Percentiles rank a stretch among this genome's conserved stretches.
Conservation (phyloP, 2,888 invertebrate species). For the Tiphia femorata region DNA sequence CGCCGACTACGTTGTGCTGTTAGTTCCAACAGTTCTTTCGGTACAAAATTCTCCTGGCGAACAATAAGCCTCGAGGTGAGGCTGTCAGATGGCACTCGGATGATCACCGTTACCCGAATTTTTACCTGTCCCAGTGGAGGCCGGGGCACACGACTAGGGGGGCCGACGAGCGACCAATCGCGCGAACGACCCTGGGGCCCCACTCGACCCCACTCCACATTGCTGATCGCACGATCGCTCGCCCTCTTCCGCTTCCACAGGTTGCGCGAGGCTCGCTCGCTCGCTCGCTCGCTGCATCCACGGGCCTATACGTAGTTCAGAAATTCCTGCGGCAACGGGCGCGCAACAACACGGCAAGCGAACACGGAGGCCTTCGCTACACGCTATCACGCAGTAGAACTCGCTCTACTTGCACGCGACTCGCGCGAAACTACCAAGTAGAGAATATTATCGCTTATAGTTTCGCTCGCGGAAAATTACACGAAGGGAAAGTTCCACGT, state of each 20-base stretch:
- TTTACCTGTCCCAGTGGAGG: slow-evolving; percentile 35
- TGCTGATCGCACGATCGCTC: slow-evolving; percentile 10
- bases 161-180: slow-evolving; percentile 36
- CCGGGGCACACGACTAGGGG: too few species aligned
- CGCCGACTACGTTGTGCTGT: too few species aligned
- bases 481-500: too few species aligned
- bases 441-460: too few species aligned
- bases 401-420: too few species aligned
- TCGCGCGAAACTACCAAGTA: too few species aligned
- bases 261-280: slow-evolving; percentile 26
- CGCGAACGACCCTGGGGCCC: slow-evolving; percentile 38
- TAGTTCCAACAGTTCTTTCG: too few species aligned
- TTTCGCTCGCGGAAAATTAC: too few species aligned
- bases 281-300: slow-evolving; percentile 32
- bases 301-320: slow-evolving; percentile 37
- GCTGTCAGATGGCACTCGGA: slow-evolving; percentile 47
- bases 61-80: too few species aligned
- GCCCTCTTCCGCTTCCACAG: slow-evolving; percentile 9
- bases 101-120: slow-evolving; percentile 47
- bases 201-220: slow-evolving; percentile 23
- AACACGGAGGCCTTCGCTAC: too few species aligned
- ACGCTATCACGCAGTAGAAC: too few species aligned
- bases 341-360: neutral
- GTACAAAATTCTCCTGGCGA: too few species aligned
- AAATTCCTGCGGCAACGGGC: slow-evolving; percentile 32